Base-by-base conservation (phyloP, 1,140 invertebrate genomes). In the Papilio machaon region DNA sequence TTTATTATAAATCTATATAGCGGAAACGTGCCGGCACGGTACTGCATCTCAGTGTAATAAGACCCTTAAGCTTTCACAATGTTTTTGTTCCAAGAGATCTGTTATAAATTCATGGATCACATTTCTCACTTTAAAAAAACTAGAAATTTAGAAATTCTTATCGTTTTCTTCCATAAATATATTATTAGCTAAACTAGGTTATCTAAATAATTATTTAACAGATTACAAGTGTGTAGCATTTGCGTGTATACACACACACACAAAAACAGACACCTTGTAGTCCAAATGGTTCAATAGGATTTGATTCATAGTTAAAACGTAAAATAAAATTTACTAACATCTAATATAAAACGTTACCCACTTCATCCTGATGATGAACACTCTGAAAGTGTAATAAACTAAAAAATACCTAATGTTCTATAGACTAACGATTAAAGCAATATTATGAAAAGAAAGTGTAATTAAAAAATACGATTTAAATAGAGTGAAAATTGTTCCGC, bases 41-140 rank as follows among this genome's bases (percentile, higher is more conserved):
- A 49, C 47, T 11, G 47, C 17, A 54, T 6, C 13, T 5, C 49
- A 15, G 17, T 58, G 17, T 58, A 17, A 17, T 58, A n/a, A n/a
- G 2, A n/a, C 54, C 54, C 54, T 30, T 64, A 64, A 30, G 23
- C 30, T 35, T 67, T 67, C 23, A 35, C 23, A 67, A 67, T 67
- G 23, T 67, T 67, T 43, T 64, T 30, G 19, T 30, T 64, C 60
- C 64, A 67, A 5, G 23, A 67, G 23, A 35, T 35, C 64, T 67
- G 11, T 67, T 67, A 67, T 67, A 38, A 67, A 67, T 67, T 67
- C 64, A 67, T 67, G 30, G 35, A 35, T 17, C 30, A 67, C 30
- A 67, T 35, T 67, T 67, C 23, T 67, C 64, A 67, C 64, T 67
- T 67, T 67, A 13, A 67, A 67, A 35, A 67, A 67, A 30, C 23